phyloP scores from a whole-genome alignment of 2,797 vertebrate genomes.

The Rhynchonycteris naso region DNA sequence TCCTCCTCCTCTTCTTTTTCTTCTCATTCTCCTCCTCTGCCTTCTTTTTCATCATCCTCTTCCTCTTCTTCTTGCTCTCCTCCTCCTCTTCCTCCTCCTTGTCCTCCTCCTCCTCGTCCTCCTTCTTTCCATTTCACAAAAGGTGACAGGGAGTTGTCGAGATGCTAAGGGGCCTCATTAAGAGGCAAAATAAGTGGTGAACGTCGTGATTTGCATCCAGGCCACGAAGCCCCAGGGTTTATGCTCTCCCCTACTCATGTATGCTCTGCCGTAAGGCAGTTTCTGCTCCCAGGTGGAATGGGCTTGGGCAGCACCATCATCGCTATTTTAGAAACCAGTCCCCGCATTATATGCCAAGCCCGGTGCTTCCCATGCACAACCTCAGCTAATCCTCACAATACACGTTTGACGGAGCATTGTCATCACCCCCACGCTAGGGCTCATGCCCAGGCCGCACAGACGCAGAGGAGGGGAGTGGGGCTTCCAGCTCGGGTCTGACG shows the following conservation, averaged over 20 bases:
- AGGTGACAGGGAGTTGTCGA: not conserved
- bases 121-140: not conserved
- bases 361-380: rapidly evolving
- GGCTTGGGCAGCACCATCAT: not conserved
- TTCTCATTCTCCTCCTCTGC: not conserved
- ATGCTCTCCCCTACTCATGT: not conserved
- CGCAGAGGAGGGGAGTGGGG: rapidly evolving
- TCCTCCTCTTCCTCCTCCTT: not conserved
- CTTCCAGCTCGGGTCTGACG: not conserved
- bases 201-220: not conserved
- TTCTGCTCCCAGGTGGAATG: not conserved
- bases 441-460: not conserved
- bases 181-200: not conserved
- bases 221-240: not conserved
- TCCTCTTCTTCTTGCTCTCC: not conserved
- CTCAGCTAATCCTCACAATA: not conserved
- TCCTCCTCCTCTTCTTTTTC: not conserved
- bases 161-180: not conserved
- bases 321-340: not conserved
- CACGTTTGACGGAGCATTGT: not conserved
- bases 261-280: not conserved
- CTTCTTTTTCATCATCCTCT: not conserved
- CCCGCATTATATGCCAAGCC: no score
- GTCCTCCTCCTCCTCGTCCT: not conserved
- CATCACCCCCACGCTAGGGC: rapidly evolving